Conservation (phyloP, 2,888 invertebrate species). For the Tolmerus cingulatus region DNA sequence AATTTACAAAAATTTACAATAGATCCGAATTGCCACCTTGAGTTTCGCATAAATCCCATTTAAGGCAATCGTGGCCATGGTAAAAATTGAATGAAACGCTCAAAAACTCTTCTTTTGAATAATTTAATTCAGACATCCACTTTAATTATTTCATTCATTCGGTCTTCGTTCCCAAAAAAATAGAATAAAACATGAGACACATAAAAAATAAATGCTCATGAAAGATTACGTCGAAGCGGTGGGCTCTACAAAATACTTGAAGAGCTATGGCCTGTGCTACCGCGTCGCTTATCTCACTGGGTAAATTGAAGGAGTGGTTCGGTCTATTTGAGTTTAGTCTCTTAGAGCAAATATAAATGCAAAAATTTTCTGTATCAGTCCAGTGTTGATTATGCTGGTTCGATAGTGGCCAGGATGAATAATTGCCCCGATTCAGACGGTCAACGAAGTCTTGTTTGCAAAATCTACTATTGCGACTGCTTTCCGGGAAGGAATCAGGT, state of each 20-base stretch:
- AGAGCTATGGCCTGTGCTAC: background rate
- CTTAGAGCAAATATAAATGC: conserved; percentile 2
- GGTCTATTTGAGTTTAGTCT: conserved; percentile 2
- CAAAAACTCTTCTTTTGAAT: background rate
- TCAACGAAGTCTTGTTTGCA: background rate
- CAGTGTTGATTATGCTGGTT: background rate
- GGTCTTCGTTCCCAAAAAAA: background rate
- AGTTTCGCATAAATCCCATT: background rate
- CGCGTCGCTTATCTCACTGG: conserved; percentile 2
- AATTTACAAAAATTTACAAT: background rate
- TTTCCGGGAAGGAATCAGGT: background rate
- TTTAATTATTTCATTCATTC: conserved; percentile 29
- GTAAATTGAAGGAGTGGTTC: conserved; percentile 12
- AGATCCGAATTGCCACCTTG: background rate
- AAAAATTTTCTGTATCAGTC: background rate
- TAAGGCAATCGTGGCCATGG: background rate
- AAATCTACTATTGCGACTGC: background rate
- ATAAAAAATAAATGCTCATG: background rate
- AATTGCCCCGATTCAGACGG: background rate
- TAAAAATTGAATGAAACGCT: background rate
- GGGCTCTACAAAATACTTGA: background rate
- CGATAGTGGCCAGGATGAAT: background rate
- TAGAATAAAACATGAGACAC: too few species aligned
- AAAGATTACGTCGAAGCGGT: background rate
- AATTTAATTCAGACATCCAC: conserved; percentile 1